phyloP scores from a whole-genome alignment of 2,888 invertebrate genomes.

The Himalopsyche tibetana region DNA sequence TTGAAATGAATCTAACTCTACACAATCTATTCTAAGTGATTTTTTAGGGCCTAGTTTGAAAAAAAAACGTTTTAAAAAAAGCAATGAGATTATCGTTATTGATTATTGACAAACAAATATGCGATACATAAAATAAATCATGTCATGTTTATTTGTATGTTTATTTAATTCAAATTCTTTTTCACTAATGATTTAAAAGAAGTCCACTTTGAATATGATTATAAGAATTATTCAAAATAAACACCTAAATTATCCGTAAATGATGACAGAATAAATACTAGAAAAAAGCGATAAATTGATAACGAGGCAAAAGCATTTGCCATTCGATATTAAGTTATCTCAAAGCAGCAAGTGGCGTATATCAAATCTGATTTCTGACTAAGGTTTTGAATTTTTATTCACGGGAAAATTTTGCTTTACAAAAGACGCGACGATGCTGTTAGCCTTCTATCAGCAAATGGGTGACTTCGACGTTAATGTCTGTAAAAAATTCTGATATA shows the following conservation, averaged over 20 bases:
- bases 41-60: too few species aligned
- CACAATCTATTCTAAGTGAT: too few species aligned
- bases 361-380: neutral
- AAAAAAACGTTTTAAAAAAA: too few species aligned
- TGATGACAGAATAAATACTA: neutral
- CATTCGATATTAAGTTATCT: neutral
- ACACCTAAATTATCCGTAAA: neutral
- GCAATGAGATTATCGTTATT: too few species aligned
- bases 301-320: constrained; percentile 13
- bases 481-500: too few species aligned
- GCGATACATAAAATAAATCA: neutral
- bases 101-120: too few species aligned
- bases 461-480: neutral
- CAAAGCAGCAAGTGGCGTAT: constrained; percentile 19
- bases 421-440: neutral
- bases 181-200: neutral
- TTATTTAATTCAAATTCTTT: neutral
- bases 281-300: neutral
- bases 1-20: too few species aligned
- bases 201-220: neutral
- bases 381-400: constrained; percentile 8
- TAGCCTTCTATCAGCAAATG: neutral
- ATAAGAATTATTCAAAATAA: neutral
- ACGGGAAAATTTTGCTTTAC: neutral
- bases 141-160: neutral